These are phyloP conservation scores for Papilio gigon DNA, from an alignment of 2,888 invertebrate genomes.

Conservation along the genomic window DNA sequence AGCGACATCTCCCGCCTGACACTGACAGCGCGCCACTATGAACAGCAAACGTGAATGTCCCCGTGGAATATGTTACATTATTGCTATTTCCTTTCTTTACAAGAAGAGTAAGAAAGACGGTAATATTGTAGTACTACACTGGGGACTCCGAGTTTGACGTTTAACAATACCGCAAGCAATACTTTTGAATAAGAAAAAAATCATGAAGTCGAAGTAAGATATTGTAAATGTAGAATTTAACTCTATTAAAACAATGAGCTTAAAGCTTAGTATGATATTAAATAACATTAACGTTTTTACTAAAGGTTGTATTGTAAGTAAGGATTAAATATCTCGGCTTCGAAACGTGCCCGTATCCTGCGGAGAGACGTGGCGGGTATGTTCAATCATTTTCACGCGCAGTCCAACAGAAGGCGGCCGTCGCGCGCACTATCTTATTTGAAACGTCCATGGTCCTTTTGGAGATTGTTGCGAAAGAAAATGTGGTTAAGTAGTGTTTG, in stretches of 20 bases:
- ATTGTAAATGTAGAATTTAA: constrained; percentile 12
- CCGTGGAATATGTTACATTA: background rate
- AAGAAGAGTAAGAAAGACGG: background rate
- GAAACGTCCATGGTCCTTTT: too few relatives aligned
- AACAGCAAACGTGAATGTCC: background rate
- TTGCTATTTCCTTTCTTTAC: background rate
- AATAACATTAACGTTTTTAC: background rate
- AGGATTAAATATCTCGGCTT: background rate
- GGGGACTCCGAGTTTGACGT: too few relatives aligned
- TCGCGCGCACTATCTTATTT: too few relatives aligned
- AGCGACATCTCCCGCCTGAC: constrained; percentile 49
- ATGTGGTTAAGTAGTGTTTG: too few relatives aligned
- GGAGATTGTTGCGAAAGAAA: too few relatives aligned
- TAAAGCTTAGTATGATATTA: constrained; percentile 4
- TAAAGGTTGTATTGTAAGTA: background rate
- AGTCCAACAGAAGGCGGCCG: too few relatives aligned
- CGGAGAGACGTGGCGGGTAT: too few relatives aligned
- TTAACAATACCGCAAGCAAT: background rate
- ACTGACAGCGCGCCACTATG: constrained; percentile 26
- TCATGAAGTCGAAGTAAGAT: background rate
- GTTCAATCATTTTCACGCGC: too few relatives aligned
- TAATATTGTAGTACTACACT: too few relatives aligned
- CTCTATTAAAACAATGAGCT: constrained; percentile 8
- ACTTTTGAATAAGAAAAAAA: background rate
- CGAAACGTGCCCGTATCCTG: background rate